Evolutionary conservation across 1,140 invertebrate genomes (phyloP), one percentile per base, ranked within the genome.

Genomic region (Drosophila nigromelanica): DNA sequence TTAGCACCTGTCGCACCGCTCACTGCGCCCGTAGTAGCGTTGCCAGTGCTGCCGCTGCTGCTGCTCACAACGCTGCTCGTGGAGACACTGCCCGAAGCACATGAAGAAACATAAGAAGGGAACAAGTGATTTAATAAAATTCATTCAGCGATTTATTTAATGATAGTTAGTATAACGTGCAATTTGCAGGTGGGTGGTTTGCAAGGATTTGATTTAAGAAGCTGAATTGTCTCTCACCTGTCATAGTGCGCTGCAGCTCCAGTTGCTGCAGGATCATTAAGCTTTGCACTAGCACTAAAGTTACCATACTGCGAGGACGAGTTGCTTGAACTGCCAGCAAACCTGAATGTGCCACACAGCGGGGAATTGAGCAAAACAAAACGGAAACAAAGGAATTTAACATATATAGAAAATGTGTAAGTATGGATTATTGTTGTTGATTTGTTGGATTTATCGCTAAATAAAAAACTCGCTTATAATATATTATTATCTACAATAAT

Each of bases 51-150:
- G 3, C 79, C 89, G 47, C 85, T 90, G 73, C 73, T 93, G 74
- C 90, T 94, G 63, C 94, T 94, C 33, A 94, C 94, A 37, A 93
- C 93, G 54, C 93, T 93, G 68, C 93, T 94, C 21, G 89, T 87
- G 45, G 90, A 87, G 40, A 91, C 90, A 90, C 89, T 91, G 55
- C 1, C 52, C 6, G 10, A 43, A 18, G 1, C 8, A 45, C 21
- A 15, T 18, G 18, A 47, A 24, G 11, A 47, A 24, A 45, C 4
- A 45, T n/a, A 11, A 5, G 10, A 15, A n/a, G 33, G 11, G 35
- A 15, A 58, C 4, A 18, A 18, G 10, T 1, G 1, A 35, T 15
- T n/a, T 12, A 45, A 15, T 37, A 18, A 52, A 18, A 6, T 15
- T 15, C 8, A 35, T 35, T 35, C 8, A 27, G 27, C 27, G 42